A percentile compares a stretch with the other conserved stretches of the same genome.
Conservation (phyloP, 2,888 invertebrate species). For the Piscicola geometra region DNA sequence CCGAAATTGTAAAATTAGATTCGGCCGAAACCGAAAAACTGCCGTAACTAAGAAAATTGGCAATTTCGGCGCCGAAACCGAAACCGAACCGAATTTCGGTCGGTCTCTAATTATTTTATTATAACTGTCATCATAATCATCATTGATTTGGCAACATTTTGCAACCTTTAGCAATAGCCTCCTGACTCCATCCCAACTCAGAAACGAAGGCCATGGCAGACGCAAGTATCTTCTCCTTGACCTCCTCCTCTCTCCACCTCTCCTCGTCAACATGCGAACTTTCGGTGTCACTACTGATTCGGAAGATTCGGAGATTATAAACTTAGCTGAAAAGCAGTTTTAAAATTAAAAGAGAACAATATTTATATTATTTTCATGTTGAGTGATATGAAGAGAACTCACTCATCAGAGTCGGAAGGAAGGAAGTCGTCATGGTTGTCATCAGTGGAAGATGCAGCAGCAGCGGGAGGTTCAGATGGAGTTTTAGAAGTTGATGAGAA, state of each 20-base stretch:
- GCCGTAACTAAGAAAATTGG: neutral
- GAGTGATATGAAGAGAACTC: neutral
- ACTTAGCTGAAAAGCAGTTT: neutral
- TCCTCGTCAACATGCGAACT: neutral
- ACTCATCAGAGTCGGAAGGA: neutral
- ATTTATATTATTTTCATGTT: neutral
- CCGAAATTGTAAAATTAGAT: no score
- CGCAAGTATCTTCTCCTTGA: constrained; percentile 12
- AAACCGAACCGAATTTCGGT: no score
- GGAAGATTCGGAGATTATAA: neutral
- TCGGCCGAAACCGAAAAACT: no score
- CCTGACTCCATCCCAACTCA: constrained; percentile 2
- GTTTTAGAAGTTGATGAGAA: no score
- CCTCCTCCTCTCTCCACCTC: neutral
- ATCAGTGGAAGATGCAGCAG: neutral
- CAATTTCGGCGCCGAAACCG: no score
- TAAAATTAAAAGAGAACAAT: neutral
- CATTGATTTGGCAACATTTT: no score
- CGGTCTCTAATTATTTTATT: no score
- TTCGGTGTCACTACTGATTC: neutral
- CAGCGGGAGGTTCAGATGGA: neutral
- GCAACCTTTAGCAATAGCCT: constrained; percentile 19
- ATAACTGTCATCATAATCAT: no score
- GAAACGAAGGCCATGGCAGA: constrained; percentile 21
- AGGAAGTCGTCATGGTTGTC: neutral